Evolutionary conservation across 2,797 vertebrate species (phyloP).

Genomic region (Macropus fuliginosus): DNA sequence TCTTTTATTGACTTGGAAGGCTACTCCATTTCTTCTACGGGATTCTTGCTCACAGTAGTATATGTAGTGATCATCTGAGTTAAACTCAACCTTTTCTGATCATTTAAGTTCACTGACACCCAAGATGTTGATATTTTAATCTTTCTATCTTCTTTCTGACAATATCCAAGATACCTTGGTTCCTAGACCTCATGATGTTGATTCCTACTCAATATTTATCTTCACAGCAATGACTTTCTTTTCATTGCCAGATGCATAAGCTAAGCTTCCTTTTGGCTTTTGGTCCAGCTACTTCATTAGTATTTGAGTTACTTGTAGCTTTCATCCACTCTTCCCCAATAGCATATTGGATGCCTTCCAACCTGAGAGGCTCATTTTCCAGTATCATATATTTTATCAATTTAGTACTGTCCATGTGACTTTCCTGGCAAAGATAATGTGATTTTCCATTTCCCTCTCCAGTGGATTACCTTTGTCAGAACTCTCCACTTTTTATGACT

Average conservation of each 20-base stretch:
- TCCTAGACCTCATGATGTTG: background rate
- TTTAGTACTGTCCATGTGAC: no score
- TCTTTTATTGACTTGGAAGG: background rate
- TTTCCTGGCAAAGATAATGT: no score
- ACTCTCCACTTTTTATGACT: no score
- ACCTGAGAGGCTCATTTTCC: no score
- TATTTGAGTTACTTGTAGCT: background rate
- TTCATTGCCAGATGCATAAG: background rate
- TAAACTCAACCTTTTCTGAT: background rate
- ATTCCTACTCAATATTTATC: background rate
- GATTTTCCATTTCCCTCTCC: no score
- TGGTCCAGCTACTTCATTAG: background rate
- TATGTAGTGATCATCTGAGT: background rate
- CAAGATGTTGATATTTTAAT: background rate
- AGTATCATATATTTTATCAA: no score
- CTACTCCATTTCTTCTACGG: background rate
- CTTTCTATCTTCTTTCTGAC: background rate
- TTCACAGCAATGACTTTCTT: background rate
- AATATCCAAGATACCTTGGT: background rate
- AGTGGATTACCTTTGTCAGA: no score
- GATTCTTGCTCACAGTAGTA: background rate
- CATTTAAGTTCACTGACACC: background rate
- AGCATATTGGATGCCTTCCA: background rate
- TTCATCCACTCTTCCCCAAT: background rate
- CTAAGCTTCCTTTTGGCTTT: background rate